These are phyloP conservation scores for Delia radicum DNA, from an alignment of 1,140 invertebrate species.

Conservation along the genomic window DNA sequence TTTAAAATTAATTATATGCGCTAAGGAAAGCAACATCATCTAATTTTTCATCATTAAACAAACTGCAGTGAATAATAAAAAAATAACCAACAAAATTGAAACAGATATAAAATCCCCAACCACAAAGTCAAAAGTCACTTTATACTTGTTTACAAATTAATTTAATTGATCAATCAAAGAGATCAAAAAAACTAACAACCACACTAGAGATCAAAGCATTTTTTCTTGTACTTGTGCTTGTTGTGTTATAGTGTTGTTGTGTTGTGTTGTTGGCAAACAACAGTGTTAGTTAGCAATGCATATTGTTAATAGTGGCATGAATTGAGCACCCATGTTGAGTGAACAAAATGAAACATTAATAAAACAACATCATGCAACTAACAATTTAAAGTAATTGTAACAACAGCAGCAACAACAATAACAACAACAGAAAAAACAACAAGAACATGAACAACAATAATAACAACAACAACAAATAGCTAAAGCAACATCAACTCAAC, in stretches of 20 bases:
- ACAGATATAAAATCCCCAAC: slow-evolving; percentile 13
- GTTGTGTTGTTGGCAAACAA: background rate
- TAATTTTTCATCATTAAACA: slow-evolving; percentile 20
- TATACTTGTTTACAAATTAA: slow-evolving; percentile 30
- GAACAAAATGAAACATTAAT: slow-evolving; percentile 1
- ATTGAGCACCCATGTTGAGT: slow-evolving; percentile 7
- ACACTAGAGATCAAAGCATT: slow-evolving; percentile 26
- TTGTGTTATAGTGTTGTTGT: background rate
- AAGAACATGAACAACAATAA: slow-evolving; percentile 10
- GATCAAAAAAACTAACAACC: slow-evolving; percentile 12
- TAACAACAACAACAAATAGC: slow-evolving; percentile 20
- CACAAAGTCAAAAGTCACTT: slow-evolving; percentile 29
- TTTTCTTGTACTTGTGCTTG: background rate
- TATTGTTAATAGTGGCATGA: background rate
- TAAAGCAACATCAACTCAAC: slow-evolving; percentile 8
- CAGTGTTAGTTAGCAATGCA: background rate
- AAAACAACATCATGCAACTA: slow-evolving; percentile 26
- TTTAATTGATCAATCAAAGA: slow-evolving; percentile 31
- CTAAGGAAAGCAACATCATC: slow-evolving; percentile 11
- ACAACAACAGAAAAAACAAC: slow-evolving; percentile 11
- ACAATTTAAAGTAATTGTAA: slow-evolving; percentile 7
- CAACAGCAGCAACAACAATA: slow-evolving; percentile 11
- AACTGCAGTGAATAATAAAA: slow-evolving; percentile 1
- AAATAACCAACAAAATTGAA: background rate
- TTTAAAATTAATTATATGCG: slow-evolving; percentile 19